Percentiles rank a stretch among this genome's conserved stretches.
Evolutionary conservation across 2,888 invertebrate species (phyloP).

Genomic region (Lysandra bellargus): DNA sequence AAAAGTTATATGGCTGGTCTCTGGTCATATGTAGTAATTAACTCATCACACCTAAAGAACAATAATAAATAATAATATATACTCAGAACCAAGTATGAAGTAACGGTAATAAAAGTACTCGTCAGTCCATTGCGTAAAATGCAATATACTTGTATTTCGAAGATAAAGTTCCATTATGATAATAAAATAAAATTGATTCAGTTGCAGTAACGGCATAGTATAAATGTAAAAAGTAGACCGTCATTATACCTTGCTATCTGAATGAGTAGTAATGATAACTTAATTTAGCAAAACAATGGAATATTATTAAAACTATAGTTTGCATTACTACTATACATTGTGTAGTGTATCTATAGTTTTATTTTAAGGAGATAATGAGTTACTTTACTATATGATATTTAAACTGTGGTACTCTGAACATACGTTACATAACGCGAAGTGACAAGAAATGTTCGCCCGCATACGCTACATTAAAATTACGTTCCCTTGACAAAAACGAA

Average conservation of each 20-base stretch:
- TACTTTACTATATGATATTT: not conserved
- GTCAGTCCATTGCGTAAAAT: not conserved
- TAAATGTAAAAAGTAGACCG: not conserved
- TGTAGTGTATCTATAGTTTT: not conserved
- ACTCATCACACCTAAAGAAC: too few species aligned
- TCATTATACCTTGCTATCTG: not conserved
- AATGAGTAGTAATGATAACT: not conserved
- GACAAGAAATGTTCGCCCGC: constrained; percentile 34
- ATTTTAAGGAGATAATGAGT: not conserved
- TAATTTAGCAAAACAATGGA: not conserved
- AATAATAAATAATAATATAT: too few species aligned
- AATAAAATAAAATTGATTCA: constrained; percentile 2
- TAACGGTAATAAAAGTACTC: too few species aligned
- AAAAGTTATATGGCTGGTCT: too few species aligned
- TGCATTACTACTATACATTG: not conserved
- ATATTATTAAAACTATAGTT: not conserved
- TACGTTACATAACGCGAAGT: constrained; percentile 24
- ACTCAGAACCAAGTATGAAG: too few species aligned
- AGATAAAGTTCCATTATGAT: not conserved
- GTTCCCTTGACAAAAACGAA: constrained; percentile 35
- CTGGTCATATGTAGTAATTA: too few species aligned
- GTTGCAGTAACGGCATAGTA: not conserved
- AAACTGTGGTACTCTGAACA: constrained; percentile 4
- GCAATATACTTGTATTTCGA: not conserved
- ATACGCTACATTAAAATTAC: constrained; percentile 35